phyloP scores from a whole-genome alignment of 2,888 invertebrate species.

The Caradrina clavipalpis region DNA sequence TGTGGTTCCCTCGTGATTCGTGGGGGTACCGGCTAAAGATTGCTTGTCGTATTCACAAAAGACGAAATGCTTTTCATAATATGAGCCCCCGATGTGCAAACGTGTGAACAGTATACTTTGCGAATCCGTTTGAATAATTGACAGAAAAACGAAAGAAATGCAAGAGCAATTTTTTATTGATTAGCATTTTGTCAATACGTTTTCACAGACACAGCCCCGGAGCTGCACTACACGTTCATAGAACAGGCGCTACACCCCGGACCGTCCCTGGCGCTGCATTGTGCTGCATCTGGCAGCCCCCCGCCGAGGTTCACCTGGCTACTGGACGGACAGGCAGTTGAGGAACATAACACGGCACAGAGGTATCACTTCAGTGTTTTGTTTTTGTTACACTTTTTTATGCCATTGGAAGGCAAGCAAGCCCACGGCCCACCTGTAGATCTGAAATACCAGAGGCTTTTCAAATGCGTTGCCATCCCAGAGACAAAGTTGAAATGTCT shows the following conservation, averaged over 20 bases:
- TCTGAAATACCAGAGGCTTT: too few relatives aligned
- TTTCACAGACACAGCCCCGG: conserved; percentile 94
- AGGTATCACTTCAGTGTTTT: too few relatives aligned
- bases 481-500: too few relatives aligned
- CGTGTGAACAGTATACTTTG: too few relatives aligned
- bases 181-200: background rate
- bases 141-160: background rate
- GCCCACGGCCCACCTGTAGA: too few relatives aligned
- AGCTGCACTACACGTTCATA: conserved; percentile 95
- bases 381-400: too few relatives aligned
- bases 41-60: too few relatives aligned
- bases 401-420: too few relatives aligned
- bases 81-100: too few relatives aligned
- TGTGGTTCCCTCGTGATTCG: background rate
- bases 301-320: conserved; percentile 95
- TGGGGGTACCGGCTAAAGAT: background rate
- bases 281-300: conserved; percentile 96
- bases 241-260: conserved; percentile 93
- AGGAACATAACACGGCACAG: conserved; percentile 85
- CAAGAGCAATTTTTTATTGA: background rate
- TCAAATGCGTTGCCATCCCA: too few relatives aligned
- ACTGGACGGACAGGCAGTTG: conserved; percentile 92
- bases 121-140: too few relatives aligned
- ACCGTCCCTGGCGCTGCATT: conserved; percentile 94
- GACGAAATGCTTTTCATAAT: too few relatives aligned